phyloP scores from a whole-genome alignment of 2,797 vertebrate species.

The Centropyge bicolor region DNA sequence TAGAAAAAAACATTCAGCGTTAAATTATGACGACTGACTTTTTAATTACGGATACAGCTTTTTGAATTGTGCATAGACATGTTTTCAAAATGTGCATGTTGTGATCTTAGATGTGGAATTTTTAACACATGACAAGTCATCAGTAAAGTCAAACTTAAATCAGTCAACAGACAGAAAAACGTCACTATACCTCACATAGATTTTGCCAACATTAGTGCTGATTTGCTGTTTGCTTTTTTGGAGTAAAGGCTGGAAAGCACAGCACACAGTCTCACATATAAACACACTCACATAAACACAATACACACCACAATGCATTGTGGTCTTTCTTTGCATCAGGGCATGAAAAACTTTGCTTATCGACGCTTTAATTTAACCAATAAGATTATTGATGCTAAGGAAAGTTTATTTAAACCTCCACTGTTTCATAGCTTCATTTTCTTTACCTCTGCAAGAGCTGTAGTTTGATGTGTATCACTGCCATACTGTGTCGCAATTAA shows the following conservation, averaged over 20 bases:
- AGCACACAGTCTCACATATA: background rate
- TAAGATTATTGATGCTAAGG: constrained; percentile 8
- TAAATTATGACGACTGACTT: background rate
- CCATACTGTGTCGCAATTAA: background rate
- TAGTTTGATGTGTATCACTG: background rate
- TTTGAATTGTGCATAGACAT: background rate
- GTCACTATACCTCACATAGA: background rate
- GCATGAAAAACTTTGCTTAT: background rate
- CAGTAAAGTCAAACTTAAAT: background rate
- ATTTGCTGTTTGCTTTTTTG: background rate
- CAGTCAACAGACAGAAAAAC: background rate
- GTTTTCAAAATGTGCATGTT: background rate
- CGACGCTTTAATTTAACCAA: constrained; percentile 6
- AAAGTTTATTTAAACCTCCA: constrained; percentile 14
- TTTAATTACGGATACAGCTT: background rate
- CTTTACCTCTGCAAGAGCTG: constrained; percentile 11
- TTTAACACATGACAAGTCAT: background rate
- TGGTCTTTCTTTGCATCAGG: constrained; percentile 6
- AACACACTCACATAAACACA: background rate
- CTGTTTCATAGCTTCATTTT: background rate
- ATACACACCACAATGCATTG: background rate
- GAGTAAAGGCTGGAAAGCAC: background rate
- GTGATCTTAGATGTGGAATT: background rate
- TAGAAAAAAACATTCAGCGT: background rate
- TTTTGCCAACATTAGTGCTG: too few relatives aligned